Evolutionary conservation across 2,888 invertebrate genomes (phyloP).

Genomic region (Abrostola triplasia): DNA sequence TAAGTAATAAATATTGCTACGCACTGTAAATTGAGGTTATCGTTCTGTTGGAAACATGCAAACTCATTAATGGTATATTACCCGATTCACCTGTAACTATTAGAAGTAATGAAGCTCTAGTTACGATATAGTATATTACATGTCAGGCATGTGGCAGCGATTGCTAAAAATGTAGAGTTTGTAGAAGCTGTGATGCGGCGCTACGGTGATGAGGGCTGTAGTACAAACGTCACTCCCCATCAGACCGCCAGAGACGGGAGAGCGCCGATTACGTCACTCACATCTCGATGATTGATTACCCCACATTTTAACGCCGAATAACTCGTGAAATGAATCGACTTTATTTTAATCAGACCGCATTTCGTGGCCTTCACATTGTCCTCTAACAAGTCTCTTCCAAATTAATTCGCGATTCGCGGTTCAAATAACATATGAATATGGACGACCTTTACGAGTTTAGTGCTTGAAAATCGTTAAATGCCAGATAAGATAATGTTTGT

Average conservation of each 20-base stretch:
- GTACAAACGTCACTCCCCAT: constrained; percentile 7
- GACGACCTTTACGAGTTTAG: constrained; percentile 40
- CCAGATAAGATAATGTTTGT: constrained; percentile 55
- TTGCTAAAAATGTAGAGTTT: constrained; percentile 1
- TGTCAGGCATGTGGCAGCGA: constrained; percentile 6
- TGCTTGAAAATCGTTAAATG: constrained; percentile 47
- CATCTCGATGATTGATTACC: constrained; percentile 49
- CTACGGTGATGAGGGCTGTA: background rate
- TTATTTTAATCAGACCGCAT: constrained; percentile 43
- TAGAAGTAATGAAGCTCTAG: background rate
- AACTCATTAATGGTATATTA: background rate
- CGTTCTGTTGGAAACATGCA: background rate
- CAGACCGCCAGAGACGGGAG: constrained; percentile 25
- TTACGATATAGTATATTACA: background rate
- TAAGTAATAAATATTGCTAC: background rate
- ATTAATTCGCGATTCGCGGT: constrained; percentile 23
- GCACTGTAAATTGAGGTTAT: background rate
- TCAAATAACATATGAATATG: constrained; percentile 22
- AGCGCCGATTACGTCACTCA: constrained; percentile 44
- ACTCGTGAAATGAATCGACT: constrained; percentile 45
- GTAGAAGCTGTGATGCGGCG: background rate
- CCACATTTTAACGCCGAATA: constrained; percentile 38
- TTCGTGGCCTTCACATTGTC: constrained; percentile 52
- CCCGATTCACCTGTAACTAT: background rate
- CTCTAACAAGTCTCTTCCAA: constrained; percentile 35